Evolutionary conservation across 1,140 invertebrate species (phyloP).

Genomic region (Caenorhabditis brenneri): DNA sequence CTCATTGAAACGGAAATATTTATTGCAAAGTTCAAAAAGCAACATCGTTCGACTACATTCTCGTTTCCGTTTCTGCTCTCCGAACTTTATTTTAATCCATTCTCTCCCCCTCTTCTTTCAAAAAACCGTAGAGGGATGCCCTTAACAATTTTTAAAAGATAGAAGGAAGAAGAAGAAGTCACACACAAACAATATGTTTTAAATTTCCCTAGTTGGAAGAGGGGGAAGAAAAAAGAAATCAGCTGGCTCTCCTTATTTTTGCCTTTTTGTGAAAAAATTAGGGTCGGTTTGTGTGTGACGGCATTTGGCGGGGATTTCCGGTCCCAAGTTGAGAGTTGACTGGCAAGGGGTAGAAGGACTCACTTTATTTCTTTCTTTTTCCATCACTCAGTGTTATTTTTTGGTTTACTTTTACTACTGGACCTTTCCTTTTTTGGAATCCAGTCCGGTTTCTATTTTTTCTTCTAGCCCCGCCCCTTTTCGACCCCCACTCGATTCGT

Average conservation of each 20-base stretch:
- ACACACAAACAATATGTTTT: not conserved
- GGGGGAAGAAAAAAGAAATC: not conserved
- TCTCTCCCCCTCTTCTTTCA: too few relatives aligned
- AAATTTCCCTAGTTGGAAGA: not conserved
- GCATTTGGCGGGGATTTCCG: conserved; percentile 29
- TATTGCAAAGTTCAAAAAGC: not conserved
- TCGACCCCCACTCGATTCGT: not conserved
- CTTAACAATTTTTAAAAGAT: not conserved
- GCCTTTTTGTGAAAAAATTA: not conserved
- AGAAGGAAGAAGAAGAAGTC: too few relatives aligned
- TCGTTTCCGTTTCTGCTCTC: not conserved
- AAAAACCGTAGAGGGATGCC: not conserved
- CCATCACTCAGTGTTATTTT: not conserved
- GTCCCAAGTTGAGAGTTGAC: not conserved
- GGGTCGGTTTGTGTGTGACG: conserved; percentile 38
- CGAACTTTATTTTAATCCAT: not conserved
- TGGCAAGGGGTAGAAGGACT: not conserved
- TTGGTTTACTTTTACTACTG: not conserved
- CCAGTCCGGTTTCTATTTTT: not conserved
- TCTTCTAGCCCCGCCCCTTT: too few relatives aligned
- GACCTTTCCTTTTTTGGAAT: not conserved
- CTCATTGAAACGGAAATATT: not conserved
- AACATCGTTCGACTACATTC: conserved; percentile 1
- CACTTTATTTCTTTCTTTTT: conserved; percentile 17
- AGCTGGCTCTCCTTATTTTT: not conserved